A percentile compares a stretch with the other conserved stretches of the same genome.
These are phyloP conservation scores for Bellardia bayeri DNA, from an alignment of 2,888 invertebrate species.

Conservation along the genomic window DNA sequence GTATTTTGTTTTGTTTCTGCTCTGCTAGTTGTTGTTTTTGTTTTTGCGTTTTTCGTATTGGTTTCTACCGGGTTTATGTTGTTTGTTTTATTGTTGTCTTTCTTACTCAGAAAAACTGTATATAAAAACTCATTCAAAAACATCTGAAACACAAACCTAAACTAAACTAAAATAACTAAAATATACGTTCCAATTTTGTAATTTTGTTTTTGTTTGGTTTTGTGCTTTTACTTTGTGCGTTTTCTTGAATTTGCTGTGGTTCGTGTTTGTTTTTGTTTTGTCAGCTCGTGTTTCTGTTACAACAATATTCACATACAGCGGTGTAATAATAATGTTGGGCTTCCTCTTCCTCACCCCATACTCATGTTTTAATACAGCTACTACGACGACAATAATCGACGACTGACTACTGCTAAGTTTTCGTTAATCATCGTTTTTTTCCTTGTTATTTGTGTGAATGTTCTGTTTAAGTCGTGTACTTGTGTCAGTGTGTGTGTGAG, in stretches of 20 bases:
- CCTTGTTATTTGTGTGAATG: not conserved
- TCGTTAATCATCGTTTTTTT: conserved; percentile 50
- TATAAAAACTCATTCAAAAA: not conserved
- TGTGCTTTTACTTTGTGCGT: conserved; percentile 31
- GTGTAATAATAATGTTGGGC: conserved; percentile 29
- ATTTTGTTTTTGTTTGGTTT: conserved; percentile 16
- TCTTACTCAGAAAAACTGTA: conserved; percentile 40
- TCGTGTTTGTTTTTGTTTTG: conserved; percentile 39
- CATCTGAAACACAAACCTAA: conserved; percentile 35
- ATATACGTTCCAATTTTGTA: conserved; percentile 68
- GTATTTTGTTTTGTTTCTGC: conserved; percentile 68
- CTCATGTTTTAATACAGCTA: not conserved
- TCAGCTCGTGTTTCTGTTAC: conserved; percentile 37
- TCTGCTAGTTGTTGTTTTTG: conserved; percentile 46
- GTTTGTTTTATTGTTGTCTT: conserved; percentile 52
- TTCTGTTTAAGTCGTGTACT: not conserved
- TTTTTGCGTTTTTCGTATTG: conserved; percentile 67
- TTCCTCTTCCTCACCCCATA: conserved; percentile 38
- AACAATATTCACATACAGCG: conserved; percentile 14
- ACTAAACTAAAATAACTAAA: conserved; percentile 29
- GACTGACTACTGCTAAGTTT: conserved; percentile 26
- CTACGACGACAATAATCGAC: not conserved
- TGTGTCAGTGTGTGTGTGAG: not conserved
- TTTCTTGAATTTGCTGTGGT: conserved; percentile 17
- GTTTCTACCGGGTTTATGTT: conserved; percentile 73